A percentile compares a stretch with the other conserved stretches of the same genome.
Conservation (phyloP, 2,797 vertebrate genomes). For the Miichthys miiuy region DNA sequence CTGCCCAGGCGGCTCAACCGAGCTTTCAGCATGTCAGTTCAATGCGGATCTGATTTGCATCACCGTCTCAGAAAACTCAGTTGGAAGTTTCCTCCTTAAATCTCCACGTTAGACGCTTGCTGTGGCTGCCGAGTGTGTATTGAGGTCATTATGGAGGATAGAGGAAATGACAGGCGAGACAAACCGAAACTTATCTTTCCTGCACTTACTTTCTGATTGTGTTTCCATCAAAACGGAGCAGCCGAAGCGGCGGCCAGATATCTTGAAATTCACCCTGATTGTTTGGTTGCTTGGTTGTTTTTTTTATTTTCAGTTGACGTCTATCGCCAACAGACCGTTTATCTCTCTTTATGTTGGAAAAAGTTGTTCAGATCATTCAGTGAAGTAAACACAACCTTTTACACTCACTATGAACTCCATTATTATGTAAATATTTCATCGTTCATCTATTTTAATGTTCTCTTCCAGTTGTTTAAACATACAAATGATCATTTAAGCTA, state of each 20-base stretch:
- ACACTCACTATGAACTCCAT: neutral
- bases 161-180: conserved; percentile 51
- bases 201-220: conserved; percentile 30
- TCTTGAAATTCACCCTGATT: conserved; percentile 31
- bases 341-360: conserved; percentile 31
- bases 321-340: conserved; percentile 6
- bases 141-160: conserved; percentile 54
- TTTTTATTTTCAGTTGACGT: neutral
- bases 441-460: conserved; percentile 8
- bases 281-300: conserved; percentile 33
- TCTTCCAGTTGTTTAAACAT: neutral
- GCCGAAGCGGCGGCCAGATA: conserved; percentile 4
- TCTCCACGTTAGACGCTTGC: conserved; percentile 38
- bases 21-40: conserved; percentile 68
- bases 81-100: conserved; percentile 49
- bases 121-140: conserved; percentile 52
- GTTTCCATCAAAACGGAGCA: conserved; percentile 26
- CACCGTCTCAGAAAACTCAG: conserved; percentile 57
- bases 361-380: neutral
- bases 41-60: conserved; percentile 79
- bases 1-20: conserved; percentile 51
- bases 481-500: neutral
- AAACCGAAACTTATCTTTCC: conserved; percentile 41
- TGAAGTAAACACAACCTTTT: neutral
- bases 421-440: neutral